phyloP scores from a whole-genome alignment of 2,888 invertebrate genomes.

The Tuta absoluta region DNA sequence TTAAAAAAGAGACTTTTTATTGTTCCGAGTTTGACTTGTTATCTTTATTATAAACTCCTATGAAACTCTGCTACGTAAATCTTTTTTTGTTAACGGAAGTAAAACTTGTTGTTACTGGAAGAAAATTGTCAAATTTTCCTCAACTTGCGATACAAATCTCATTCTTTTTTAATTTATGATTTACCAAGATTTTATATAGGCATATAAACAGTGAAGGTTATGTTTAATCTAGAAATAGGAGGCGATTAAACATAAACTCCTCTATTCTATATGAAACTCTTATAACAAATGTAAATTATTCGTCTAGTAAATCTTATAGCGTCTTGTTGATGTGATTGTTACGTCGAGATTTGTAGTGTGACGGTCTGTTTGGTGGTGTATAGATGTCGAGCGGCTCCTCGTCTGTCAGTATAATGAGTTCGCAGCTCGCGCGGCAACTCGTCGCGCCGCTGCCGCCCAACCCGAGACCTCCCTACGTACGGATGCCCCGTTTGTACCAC shows the following conservation, averaged over 20 bases:
- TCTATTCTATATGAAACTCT: neutral
- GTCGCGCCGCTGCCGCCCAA: constrained; percentile 80
- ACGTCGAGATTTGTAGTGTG: constrained; percentile 31
- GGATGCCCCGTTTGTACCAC: constrained; percentile 79
- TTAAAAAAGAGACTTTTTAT: too few relatives aligned
- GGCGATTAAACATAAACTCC: too few relatives aligned
- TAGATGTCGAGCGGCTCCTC: constrained; percentile 64
- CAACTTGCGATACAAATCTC: constrained; percentile 22
- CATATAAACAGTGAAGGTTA: neutral
- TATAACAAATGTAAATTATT: neutral
- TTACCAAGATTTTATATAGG: neutral
- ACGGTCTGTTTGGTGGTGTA: constrained; percentile 60
- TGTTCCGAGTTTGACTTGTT: too few relatives aligned
- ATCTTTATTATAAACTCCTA: neutral
- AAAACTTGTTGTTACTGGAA: constrained; percentile 26
- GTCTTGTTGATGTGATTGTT: neutral
- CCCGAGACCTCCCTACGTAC: constrained; percentile 75
- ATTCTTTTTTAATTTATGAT: neutral
- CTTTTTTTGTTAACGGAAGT: neutral
- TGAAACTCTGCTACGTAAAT: neutral
- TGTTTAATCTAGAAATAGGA: too few relatives aligned
- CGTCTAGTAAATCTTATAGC: neutral
- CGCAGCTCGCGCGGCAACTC: constrained; percentile 82
- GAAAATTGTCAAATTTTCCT: neutral
- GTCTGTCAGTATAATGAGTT: constrained; percentile 74